Conservation (phyloP, 2,888 invertebrate genomes). For the Geophilus truncorum region DNA sequence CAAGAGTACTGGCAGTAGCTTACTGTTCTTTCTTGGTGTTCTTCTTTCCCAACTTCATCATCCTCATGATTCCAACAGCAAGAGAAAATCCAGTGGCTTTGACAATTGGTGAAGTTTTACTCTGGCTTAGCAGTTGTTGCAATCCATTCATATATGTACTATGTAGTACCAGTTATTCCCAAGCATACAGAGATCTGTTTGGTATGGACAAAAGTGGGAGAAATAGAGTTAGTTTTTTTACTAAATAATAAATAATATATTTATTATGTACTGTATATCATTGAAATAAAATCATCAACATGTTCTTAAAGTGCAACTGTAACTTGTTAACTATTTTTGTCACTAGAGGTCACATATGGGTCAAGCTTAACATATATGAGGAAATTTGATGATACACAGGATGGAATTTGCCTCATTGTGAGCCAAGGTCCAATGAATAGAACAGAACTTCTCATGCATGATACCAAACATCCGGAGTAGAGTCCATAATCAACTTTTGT, state of each 20-base stretch:
- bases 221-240: background rate
- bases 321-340: background rate
- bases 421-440: background rate
- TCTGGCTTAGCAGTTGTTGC: conserved; percentile 27
- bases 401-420: background rate
- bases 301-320: too few species aligned
- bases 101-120: conserved; percentile 2
- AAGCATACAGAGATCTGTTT: background rate
- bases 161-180: background rate
- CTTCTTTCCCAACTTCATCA: conserved; percentile 13
- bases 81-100: background rate
- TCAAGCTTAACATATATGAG: background rate
- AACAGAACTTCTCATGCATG: background rate
- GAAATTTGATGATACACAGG: background rate
- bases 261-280: too few species aligned
- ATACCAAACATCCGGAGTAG: background rate
- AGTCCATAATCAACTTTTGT: background rate
- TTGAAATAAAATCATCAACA: too few species aligned
- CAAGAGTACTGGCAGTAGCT: background rate
- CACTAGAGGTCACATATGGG: background rate
- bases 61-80: background rate
- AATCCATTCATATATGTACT: conserved; percentile 25
- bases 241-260: too few species aligned
- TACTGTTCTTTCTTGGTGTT: conserved; percentile 22
- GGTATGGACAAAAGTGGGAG: background rate